Evolutionary conservation across 23 tunicate species (phyloP), one percentile per base, ranked within the genome.

Genomic region (Halocynthia roretzi): DNA sequence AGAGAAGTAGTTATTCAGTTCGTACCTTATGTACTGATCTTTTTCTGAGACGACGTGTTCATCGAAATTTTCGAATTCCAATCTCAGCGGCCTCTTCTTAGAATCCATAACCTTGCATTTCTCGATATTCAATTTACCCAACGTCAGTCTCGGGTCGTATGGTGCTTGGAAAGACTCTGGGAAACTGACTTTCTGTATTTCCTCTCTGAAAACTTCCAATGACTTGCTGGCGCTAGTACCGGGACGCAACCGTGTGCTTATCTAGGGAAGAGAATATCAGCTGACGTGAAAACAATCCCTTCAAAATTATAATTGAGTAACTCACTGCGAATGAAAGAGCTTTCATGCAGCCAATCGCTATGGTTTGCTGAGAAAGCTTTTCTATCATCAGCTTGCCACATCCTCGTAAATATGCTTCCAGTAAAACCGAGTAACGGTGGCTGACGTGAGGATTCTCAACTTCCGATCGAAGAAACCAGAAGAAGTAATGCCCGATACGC

Each of bases 381-480:
- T 77, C 78, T 52, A 91, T 56, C 97, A 91, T 91, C 56, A 77
- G 79, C 52, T 50, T 56, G 6, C 97, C 97, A 66, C 97, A 91
- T 21, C 97, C 97, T 22, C 97, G 71, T 10, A 91, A 66, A 63
- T 91, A 91, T 5, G 90, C 86, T 81, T 91, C 97, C 52, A 91
- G 80, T n/a, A 91, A 66, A 8, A 91, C 80, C 44, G 89, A 91
- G 66, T 85, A 91, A 8, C 97, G 77, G 49, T 85, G 90, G 22
- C 90, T 81, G 18, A 91, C 97, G 62, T 91, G 97, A 7, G 80
- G 84, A 62, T 85, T 91, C 52, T 91, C 97, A 44, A 91, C 81
- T 52, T 91, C 97, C 21, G 90, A 91, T 19, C 89, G 75, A 51
- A 91, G 83, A 80, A 82, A 91, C 97, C 97, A 91, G 87, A 91